Base-by-base conservation (phyloP, 2,888 invertebrate genomes). In the Hymenopus coronatus region DNA sequence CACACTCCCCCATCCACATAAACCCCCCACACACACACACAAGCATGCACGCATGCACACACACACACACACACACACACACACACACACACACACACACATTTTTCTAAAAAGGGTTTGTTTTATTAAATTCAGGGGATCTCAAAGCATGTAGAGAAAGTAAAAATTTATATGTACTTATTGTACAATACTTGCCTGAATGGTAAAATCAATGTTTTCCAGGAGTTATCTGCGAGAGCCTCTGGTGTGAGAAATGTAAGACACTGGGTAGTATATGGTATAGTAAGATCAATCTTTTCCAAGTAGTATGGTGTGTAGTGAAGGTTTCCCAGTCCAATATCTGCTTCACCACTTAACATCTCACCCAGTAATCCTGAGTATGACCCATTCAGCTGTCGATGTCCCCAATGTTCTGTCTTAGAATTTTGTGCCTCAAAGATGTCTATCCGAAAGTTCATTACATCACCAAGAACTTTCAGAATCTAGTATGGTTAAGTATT, bases 201-300 rank as follows among this genome's bases (percentile, higher is more conserved):
- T 1, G 97, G 97, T 91, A 97, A 93, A 91, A 97, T 96, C 12
- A 98, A 94, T 0, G 97, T 96, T 92, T 96, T 96, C 97, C 97
- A 97, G 1, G 97, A 97, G 91, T 97, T 97, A 92, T 97, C 97
- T 2, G 95, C 95, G 28, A 96, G 93, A 0, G 97, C 96, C 93
- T 97, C 97, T 0, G 97, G 97, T 0, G 97, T 97, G 28, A 98
- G 92, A 92, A 98, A 98, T 0, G 97, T 97, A 91, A 97, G 94
- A 92, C 97, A 98, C 92, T 97, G 97, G 0, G 96, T 95, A n/a
- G 96, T 96, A 90, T 97, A 97, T 0, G 97, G 97, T 85, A 95
- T 94, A 88, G 96, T 96, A 82, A 98, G 93, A 92, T 98, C 97
- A 91, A 97, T 95, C 84, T 96, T 93, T 86, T 95, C 94, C 85